Evolutionary conservation across 2,113 vertebrate genomes (phyloP).

Genomic region (Vanacampus margaritifer): DNA sequence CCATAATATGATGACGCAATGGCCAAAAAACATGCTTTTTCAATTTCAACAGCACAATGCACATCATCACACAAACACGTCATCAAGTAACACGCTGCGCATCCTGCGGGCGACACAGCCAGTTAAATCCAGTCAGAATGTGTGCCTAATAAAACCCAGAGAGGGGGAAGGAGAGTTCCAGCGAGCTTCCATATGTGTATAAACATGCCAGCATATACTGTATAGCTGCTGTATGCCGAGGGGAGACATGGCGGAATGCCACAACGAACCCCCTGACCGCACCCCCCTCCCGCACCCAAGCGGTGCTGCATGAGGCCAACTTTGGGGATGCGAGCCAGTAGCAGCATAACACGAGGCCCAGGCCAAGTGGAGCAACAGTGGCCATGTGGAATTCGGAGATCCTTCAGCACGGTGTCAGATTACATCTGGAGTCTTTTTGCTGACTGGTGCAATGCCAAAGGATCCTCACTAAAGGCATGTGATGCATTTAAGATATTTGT

Average conservation of each 20-base stretch:
- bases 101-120: not conserved
- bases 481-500: conserved; percentile 5
- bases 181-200: conserved; percentile 21
- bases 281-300: conserved; percentile 40
- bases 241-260: conserved; percentile 57
- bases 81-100: not conserved
- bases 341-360: conserved; percentile 43
- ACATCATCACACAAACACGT: not conserved
- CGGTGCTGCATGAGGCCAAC: conserved; percentile 54
- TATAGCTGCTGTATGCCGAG: conserved; percentile 45
- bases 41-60: not conserved
- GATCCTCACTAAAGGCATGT: conserved; percentile 18
- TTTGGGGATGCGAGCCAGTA: conserved; percentile 53
- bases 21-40: not conserved
- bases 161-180: not conserved
- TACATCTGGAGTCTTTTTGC: conserved; percentile 35
- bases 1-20: not conserved
- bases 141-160: conserved; percentile 8
- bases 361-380: conserved; percentile 60
- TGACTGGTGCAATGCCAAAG: conserved; percentile 21
- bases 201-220: conserved; percentile 51
- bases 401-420: conserved; percentile 55
- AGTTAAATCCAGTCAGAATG: conserved; percentile 15
- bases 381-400: conserved; percentile 58
- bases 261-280: conserved; percentile 67